phyloP scores from a whole-genome alignment of 2,113 vertebrate species.

The Danio rerio region GRCz12tu NC_133180.1:69225001-69225500 shows the following conservation, averaged over 20 bases:
- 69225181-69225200: conserved; percentile 69
- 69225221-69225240: background rate
- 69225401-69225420: conserved; percentile 55
- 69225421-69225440: background rate
- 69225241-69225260: background rate
- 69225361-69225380: conserved; percentile 69
- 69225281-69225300: conserved; percentile 66
- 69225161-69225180: conserved; percentile 68
- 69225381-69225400: conserved; percentile 69
- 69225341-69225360: conserved; percentile 70
- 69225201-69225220: background rate
- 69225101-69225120: conserved; percentile 64
- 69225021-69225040: no score
- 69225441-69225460: background rate
- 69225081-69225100: background rate
- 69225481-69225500: background rate
- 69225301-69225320: conserved; percentile 61
- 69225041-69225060: background rate
- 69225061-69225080: background rate
- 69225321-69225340: conserved; percentile 68
- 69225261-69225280: background rate
- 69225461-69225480: background rate
- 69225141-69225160: conserved; percentile 64
- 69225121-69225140: conserved; percentile 66
- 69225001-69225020: no score